phyloP scores from a whole-genome alignment of 2,888 invertebrate species.

The Ischnus inquisitorius region DNA sequence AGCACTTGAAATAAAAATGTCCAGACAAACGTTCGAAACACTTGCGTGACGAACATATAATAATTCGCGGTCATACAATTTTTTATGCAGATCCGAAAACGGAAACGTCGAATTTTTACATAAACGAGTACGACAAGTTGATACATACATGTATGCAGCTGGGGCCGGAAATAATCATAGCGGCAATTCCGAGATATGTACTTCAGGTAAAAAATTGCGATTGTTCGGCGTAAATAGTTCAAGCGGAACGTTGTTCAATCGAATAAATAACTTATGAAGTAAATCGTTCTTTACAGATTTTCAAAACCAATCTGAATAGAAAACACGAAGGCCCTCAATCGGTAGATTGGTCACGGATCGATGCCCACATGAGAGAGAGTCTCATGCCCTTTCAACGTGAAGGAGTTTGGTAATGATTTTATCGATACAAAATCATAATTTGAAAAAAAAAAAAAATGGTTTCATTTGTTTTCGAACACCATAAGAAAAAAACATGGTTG shows the following conservation, averaged over 20 bases:
- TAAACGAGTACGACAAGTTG: constrained; percentile 90
- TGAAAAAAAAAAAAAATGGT: no score
- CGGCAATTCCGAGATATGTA: constrained; percentile 88
- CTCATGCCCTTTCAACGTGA: constrained; percentile 96
- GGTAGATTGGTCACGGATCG: constrained; percentile 90
- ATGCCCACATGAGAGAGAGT: constrained; percentile 88
- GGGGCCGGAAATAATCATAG: constrained; percentile 82
- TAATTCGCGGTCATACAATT: constrained; percentile 37
- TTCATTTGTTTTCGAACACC: no score
- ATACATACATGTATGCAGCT: constrained; percentile 81
- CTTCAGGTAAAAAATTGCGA: constrained; percentile 76
- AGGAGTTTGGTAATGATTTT: constrained; percentile 90
- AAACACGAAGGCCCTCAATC: constrained; percentile 80
- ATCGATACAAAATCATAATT: neutral
- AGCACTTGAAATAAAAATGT: neutral
- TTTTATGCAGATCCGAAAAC: constrained; percentile 89
- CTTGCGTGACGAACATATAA: neutral
- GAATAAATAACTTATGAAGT: neutral
- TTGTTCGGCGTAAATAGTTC: neutral
- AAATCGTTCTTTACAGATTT: constrained; percentile 59
- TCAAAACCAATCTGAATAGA: constrained; percentile 68
- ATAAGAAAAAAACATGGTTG: neutral
- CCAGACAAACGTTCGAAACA: neutral
- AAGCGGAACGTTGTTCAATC: neutral
- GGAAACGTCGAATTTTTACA: constrained; percentile 92